Percentiles rank a stretch among this genome's conserved stretches.
phyloP scores from a whole-genome alignment of 2,888 invertebrate genomes.

The Macrophya annulata region DNA sequence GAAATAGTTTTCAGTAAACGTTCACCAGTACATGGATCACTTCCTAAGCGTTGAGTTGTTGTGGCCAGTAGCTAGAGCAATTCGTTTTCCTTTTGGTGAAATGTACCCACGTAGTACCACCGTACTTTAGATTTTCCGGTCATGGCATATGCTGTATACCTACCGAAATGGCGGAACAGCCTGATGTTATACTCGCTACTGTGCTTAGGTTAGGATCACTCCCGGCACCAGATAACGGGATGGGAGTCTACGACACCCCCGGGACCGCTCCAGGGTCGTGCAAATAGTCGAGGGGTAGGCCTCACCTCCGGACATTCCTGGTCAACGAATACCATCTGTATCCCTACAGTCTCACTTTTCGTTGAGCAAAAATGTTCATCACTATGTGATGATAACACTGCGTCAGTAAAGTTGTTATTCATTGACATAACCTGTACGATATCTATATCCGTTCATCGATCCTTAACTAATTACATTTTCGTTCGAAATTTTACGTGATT shows the following conservation, averaged over 20 bases:
- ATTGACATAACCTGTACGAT: background rate
- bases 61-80: conserved; percentile 18
- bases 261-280: conserved; percentile 69
- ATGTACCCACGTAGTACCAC: conserved; percentile 18
- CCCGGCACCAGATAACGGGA: conserved; percentile 65
- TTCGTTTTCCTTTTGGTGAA: conserved; percentile 46
- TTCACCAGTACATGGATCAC: conserved; percentile 35
- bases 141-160: conserved; percentile 45
- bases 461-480: no score
- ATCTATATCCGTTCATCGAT: no score
- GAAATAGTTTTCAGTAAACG: conserved; percentile 49
- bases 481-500: no score
- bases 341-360: conserved; percentile 35
- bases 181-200: conserved; percentile 40
- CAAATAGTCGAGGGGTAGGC: conserved; percentile 64
- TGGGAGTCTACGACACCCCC: conserved; percentile 67
- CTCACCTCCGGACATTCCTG: conserved; percentile 55
- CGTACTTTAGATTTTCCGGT: conserved; percentile 50
- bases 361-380: conserved; percentile 18
- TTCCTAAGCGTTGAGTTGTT: conserved; percentile 50
- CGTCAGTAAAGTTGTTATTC: background rate
- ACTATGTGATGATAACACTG: conserved; percentile 12
- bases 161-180: conserved; percentile 43
- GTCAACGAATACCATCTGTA: conserved; percentile 38
- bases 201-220: conserved; percentile 54